Evolutionary conservation across 2,797 vertebrate species (phyloP).

Genomic region (Erpetoichthys calabaricus): DNA sequence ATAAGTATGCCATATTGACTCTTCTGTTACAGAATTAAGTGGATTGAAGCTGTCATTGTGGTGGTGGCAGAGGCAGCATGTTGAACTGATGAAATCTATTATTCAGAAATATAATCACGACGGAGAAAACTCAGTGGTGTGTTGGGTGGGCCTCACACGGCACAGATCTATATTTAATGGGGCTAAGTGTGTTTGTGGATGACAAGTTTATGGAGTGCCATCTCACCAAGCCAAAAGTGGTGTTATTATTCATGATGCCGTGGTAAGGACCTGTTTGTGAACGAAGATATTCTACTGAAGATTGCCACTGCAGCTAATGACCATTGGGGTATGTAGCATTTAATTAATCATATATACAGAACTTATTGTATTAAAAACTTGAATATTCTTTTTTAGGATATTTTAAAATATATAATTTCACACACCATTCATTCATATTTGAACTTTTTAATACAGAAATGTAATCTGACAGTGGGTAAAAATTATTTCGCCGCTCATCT

Average conservation of each 20-base stretch:
- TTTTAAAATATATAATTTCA: too few species aligned
- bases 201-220: conserved; percentile 17
- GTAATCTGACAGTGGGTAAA: too few species aligned
- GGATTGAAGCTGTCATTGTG: conserved; percentile 76
- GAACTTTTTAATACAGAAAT: too few species aligned
- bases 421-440: too few species aligned
- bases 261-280: conserved; percentile 87
- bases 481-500: too few species aligned
- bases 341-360: neutral
- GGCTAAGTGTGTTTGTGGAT: conserved; percentile 58
- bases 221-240: conserved; percentile 61
- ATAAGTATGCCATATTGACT: too few species aligned
- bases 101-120: conserved; percentile 62
- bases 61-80: conserved; percentile 70
- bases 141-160: conserved; percentile 70
- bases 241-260: conserved; percentile 89
- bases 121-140: conserved; percentile 54
- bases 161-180: conserved; percentile 89
- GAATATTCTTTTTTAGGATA: neutral
- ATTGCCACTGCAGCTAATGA: conserved; percentile 73
- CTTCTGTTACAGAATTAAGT: conserved; percentile 56
- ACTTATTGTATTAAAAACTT: neutral
- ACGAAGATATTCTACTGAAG: conserved; percentile 69
- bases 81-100: conserved; percentile 62
- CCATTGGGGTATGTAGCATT: conserved; percentile 64